phyloP scores from a whole-genome alignment of 2,797 vertebrate species.

The Chloroceryle amazona region DNA sequence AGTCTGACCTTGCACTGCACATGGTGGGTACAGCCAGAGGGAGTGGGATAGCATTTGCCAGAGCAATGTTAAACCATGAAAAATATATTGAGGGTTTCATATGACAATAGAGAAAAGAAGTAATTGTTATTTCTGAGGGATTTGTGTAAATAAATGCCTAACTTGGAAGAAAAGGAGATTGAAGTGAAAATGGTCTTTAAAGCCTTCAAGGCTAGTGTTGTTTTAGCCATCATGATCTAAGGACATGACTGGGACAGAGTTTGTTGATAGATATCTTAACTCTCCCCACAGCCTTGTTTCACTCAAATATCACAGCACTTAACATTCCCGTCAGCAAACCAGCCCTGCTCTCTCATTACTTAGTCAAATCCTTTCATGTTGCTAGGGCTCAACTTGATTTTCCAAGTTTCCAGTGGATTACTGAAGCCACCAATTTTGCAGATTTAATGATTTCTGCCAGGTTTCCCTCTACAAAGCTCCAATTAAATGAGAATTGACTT shows the following conservation, averaged over 20 bases:
- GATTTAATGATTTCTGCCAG: not conserved
- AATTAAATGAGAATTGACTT: not conserved
- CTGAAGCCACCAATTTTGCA: fast-evolving
- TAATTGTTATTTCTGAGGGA: not conserved
- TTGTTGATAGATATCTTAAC: not conserved
- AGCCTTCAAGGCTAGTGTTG: not conserved
- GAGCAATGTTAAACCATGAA: not conserved
- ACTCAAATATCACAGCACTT: slow-evolving; percentile 1
- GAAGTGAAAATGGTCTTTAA: not conserved
- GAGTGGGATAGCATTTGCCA: not conserved
- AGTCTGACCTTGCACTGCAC: fast-evolving
- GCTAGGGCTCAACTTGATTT: not conserved
- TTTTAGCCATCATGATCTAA: not conserved
- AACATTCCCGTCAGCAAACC: not conserved
- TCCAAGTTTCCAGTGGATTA: not conserved
- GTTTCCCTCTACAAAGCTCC: fast-evolving
- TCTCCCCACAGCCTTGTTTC: not conserved
- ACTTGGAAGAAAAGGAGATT: not conserved
- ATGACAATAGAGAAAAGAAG: not conserved
- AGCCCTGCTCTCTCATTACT: not conserved
- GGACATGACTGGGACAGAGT: not conserved
- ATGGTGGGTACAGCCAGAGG: not conserved
- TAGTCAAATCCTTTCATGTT: slow-evolving; percentile 26
- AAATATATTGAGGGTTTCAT: not conserved
- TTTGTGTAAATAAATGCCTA: not conserved